These are phyloP conservation scores for Archivesica marissinica DNA, from an alignment of 1,140 invertebrate genomes.

Conservation along the genomic window DNA sequence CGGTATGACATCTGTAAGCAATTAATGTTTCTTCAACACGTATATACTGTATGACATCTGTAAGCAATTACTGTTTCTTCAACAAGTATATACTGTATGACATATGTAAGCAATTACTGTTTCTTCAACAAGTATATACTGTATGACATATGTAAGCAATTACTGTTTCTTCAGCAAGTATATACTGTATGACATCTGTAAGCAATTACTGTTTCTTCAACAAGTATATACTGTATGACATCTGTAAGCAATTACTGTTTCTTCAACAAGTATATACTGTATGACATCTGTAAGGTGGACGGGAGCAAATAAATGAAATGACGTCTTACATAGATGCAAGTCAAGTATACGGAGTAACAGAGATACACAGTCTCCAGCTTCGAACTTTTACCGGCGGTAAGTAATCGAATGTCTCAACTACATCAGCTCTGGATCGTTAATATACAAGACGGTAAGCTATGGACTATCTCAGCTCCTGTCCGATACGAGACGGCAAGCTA, in stretches of 20 bases:
- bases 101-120: conserved; percentile 44
- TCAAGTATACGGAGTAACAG: conserved; percentile 96
- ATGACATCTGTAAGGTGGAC: conserved; percentile 85
- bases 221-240: too few species aligned
- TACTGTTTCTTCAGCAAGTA: background rate
- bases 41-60: conserved; percentile 32
- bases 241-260: conserved; percentile 46
- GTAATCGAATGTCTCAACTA: background rate
- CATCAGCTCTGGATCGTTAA: background rate
- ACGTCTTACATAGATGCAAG: conserved; percentile 98
- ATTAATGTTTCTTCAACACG: background rate
- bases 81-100: too few species aligned
- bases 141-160: conserved; percentile 51
- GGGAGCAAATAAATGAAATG: conserved; percentile 98
- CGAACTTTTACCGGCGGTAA: conserved; percentile 87
- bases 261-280: too few species aligned
- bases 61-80: conserved; percentile 41
- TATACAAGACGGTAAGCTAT: background rate
- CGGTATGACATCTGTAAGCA: conserved; percentile 54
- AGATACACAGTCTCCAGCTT: conserved; percentile 85
- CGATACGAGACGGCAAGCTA: background rate
- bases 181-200: conserved; percentile 49
- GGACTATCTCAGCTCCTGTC: background rate
- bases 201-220: conserved; percentile 23
- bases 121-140: conserved; percentile 7